Percentiles rank a stretch among this genome's conserved stretches.
Evolutionary conservation across 2,888 invertebrate genomes (phyloP).

Genomic region (Labia minor): DNA sequence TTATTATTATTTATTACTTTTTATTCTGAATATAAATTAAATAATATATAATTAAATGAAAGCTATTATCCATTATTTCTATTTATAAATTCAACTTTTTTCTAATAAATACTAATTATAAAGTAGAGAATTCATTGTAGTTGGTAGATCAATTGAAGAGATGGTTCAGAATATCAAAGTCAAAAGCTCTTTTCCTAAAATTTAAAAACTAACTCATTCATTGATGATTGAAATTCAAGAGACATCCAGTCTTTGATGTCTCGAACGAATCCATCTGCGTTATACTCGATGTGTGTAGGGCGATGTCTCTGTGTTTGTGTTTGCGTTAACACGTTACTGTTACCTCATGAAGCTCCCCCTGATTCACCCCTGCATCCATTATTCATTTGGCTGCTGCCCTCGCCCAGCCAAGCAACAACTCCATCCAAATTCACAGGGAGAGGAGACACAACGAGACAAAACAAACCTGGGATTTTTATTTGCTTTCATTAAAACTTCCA

Average conservation of each 20-base stretch:
- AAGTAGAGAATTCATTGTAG: too few species aligned
- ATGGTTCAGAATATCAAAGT: too few species aligned
- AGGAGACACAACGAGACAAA: background rate
- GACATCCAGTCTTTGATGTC: background rate
- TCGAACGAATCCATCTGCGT: background rate
- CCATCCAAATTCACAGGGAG: background rate
- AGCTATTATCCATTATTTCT: too few species aligned
- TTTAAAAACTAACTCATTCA: background rate
- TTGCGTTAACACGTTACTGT: conserved; percentile 4
- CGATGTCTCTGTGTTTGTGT: background rate
- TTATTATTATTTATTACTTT: too few species aligned
- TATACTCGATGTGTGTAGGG: background rate
- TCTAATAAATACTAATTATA: too few species aligned
- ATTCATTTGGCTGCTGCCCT: background rate
- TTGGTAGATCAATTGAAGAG: too few species aligned
- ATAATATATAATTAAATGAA: too few species aligned
- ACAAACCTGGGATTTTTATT: background rate
- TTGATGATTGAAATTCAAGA: background rate
- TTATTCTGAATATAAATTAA: too few species aligned
- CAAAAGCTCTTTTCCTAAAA: too few species aligned
- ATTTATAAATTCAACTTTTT: too few species aligned
- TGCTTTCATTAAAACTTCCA: too few species aligned
- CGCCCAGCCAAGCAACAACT: background rate
- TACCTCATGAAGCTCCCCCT: background rate
- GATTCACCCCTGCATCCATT: conserved; percentile 13